Percentiles rank a stretch among this genome's conserved stretches.
Evolutionary conservation across 64 coral and sea anemone species (phyloP).

Genomic region (Montipora cactus): DNA sequence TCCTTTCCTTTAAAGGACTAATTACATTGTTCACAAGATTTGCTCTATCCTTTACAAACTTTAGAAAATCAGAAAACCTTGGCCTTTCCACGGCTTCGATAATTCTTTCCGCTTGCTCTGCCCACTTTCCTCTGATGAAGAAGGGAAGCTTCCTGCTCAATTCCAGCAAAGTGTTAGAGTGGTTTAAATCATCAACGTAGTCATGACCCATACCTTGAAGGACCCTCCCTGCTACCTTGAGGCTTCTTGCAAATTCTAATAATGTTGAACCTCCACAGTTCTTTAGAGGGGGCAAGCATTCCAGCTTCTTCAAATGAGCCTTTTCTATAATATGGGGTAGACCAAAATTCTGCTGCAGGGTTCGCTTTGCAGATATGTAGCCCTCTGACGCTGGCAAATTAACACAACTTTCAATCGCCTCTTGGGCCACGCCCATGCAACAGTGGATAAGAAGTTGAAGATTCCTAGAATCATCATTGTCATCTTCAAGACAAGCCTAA

Average conservation of each 20-base stretch:
- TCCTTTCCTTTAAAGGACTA: neutral
- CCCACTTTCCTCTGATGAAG: constrained; percentile 69
- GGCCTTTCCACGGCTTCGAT: constrained; percentile 38
- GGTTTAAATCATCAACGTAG: constrained; percentile 56
- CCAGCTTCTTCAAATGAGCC: constrained; percentile 47
- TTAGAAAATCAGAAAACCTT: constrained; percentile 60
- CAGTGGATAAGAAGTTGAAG: constrained; percentile 72
- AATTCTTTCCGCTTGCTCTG: constrained; percentile 70
- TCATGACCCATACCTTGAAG: constrained; percentile 61
- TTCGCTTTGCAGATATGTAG: constrained; percentile 57
- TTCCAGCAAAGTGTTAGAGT: constrained; percentile 58
- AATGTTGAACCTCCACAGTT: constrained; percentile 33
- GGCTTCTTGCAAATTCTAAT: constrained; percentile 48
- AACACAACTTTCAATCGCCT: constrained; percentile 75
- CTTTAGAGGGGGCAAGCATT: constrained; percentile 36
- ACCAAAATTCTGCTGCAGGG: constrained; percentile 71
- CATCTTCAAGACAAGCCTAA: constrained; percentile 44
- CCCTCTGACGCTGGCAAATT: constrained; percentile 73
- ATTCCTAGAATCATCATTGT: constrained; percentile 48
- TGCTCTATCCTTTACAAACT: constrained; percentile 65
- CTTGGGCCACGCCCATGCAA: constrained; percentile 51
- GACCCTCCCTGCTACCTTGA: constrained; percentile 49
- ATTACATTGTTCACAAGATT: constrained; percentile 61
- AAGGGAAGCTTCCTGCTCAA: constrained; percentile 66
- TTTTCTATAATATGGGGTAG: constrained; percentile 65